These are phyloP conservation scores for Tenualosa ilisha DNA, from an alignment of 2,797 vertebrate genomes.

Conservation along the genomic window DNA sequence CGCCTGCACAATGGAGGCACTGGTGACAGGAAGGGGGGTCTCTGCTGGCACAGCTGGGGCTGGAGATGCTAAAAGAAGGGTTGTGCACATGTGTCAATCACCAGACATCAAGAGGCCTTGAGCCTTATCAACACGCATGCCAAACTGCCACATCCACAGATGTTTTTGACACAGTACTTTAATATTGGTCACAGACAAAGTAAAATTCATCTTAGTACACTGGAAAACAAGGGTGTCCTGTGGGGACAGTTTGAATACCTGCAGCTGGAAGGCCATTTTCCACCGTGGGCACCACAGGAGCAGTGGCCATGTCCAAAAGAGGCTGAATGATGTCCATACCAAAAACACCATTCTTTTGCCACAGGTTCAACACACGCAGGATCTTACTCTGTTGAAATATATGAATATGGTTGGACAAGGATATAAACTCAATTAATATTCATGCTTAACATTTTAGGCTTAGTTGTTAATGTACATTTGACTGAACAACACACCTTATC, in stretches of 20 bases:
- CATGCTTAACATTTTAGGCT: background rate
- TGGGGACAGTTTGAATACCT: background rate
- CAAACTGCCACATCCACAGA: too few relatives aligned
- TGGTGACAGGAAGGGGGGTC: slow-evolving; percentile 63
- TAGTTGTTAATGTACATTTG: background rate
- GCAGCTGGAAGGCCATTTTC: slow-evolving; percentile 64
- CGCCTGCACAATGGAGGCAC: slow-evolving; percentile 68
- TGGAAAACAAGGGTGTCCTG: background rate
- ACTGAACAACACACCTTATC: slow-evolving; percentile 82
- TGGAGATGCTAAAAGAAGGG: slow-evolving; percentile 68
- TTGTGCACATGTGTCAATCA: background rate
- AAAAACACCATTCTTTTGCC: slow-evolving; percentile 98
- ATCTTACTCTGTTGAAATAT: slow-evolving; percentile 99
- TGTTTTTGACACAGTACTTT: too few relatives aligned
- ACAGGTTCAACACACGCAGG: slow-evolving; percentile 92
- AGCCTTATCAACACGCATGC: too few relatives aligned
- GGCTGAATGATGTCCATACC: slow-evolving; percentile 95
- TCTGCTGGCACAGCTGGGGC: slow-evolving; percentile 66
- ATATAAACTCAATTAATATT: background rate
- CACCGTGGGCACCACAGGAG: slow-evolving; percentile 64
- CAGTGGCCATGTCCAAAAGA: slow-evolving; percentile 90
- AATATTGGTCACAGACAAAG: too few relatives aligned
- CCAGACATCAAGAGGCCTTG: background rate
- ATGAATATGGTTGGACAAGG: slow-evolving; percentile 43
- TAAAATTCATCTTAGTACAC: background rate